Evolutionary conservation across 2,113 vertebrate genomes (phyloP), one percentile per base, ranked within the genome.

Genomic region (Lutjanus erythropterus): DNA sequence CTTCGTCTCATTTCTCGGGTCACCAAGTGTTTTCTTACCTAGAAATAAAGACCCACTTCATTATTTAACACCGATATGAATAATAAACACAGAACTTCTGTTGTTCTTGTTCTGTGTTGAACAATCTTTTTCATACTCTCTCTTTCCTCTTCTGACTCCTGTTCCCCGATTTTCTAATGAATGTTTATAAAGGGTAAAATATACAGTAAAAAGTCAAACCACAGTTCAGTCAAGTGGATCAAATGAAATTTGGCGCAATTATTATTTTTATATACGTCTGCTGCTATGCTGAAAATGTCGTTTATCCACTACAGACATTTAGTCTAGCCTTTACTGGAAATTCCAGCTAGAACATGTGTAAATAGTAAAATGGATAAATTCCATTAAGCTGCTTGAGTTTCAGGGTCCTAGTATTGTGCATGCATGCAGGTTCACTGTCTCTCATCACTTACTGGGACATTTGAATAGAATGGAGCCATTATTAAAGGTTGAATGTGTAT

Each of bases 51-150:
- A 46, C 56, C 15, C 6, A 2, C 35, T 89, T 71, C 49, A 89
- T 77, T 79, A 88, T 90, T 91, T 39, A 91, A 60, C 19, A 35
- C 6, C 21, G 5, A 3, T 14, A 77, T 89, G 41, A 91, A 91
- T 85, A 65, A 79, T 85, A 9, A 14, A 89, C n/a, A 5, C 1
- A 2, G 31, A 55, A 44, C 41, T 16, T 65, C 62, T 76, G 66
- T 39, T 59, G 62, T 80, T 84, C 65, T 65, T 47, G 19, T 47
- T 65, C 33, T 53, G 8, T 50, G 67, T 56, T 50, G 14, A 78
- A 23, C 19, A 69, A 15, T 41, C 41, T 79, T 42, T 50, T 14
- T 58, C 50, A 27, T 21, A 9, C n/a, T 29, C 14, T 56, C 23
- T 49, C 10, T 31, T 21, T 7, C 25, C 4, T 62, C 18, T 12